Conservation (phyloP, 2,113 vertebrate species). For the Clarias gariepinus region DNA sequence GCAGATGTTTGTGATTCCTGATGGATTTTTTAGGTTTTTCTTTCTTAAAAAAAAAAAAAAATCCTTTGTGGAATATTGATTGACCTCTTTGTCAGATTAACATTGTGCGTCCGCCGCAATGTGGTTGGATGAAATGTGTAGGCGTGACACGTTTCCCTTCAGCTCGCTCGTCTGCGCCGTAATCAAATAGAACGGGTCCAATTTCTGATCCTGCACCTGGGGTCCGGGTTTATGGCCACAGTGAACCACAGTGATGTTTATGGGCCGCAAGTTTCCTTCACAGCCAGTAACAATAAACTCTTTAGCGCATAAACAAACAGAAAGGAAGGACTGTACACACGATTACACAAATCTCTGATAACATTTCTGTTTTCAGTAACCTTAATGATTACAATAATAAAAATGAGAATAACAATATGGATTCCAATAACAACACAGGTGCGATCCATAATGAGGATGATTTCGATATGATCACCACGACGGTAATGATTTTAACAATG, state of each 20-base stretch:
- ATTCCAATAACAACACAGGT: background rate
- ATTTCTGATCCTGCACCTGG: constrained; percentile 56
- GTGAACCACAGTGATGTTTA: constrained; percentile 29
- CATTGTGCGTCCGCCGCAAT: constrained; percentile 49
- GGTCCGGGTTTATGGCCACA: constrained; percentile 50
- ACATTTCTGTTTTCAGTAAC: too few relatives aligned
- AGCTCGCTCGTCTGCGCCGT: constrained; percentile 45
- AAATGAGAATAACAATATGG: background rate
- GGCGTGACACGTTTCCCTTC: constrained; percentile 47
- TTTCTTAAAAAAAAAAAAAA: too few relatives aligned
- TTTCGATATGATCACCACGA: background rate
- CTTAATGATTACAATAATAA: background rate
- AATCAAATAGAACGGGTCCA: constrained; percentile 54
- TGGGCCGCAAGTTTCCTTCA: constrained; percentile 37
- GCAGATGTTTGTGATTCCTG: constrained; percentile 47
- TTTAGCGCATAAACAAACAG: background rate
- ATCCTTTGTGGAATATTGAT: background rate
- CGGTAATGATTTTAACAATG: too few relatives aligned
- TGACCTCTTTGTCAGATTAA: constrained; percentile 54
- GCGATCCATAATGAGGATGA: background rate
- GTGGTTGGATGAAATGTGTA: constrained; percentile 44
- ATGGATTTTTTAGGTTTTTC: constrained; percentile 49
- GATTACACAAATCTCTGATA: too few relatives aligned
- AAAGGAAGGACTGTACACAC: too few relatives aligned
- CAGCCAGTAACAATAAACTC: background rate